Conservation (phyloP, 1,140 invertebrate species). For the Delia radicum region DNA sequence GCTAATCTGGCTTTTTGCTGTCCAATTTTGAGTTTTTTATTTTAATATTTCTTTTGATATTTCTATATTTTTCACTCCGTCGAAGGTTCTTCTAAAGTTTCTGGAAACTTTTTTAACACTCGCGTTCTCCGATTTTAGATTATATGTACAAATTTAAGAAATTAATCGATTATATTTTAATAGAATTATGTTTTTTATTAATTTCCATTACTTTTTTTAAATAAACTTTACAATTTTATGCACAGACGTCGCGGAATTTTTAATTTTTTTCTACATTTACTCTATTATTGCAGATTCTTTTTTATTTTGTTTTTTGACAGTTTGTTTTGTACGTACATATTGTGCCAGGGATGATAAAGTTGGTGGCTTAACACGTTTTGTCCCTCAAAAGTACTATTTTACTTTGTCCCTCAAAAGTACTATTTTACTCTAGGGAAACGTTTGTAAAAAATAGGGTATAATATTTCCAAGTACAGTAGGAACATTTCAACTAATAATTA, state of each 20-base stretch:
- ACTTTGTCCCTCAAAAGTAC: too few species aligned
- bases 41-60: not conserved
- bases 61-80: not conserved
- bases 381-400: too few species aligned
- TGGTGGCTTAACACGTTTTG: too few species aligned
- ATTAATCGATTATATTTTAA: not conserved
- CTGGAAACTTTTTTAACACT: not conserved
- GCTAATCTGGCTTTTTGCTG: not conserved
- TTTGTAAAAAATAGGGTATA: too few species aligned
- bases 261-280: constrained; percentile 27
- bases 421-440: too few species aligned
- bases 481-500: too few species aligned
- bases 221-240: constrained; percentile 36
- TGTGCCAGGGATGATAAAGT: too few species aligned
- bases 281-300: constrained; percentile 8
- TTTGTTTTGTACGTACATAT: constrained; percentile 24
- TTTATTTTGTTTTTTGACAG: constrained; percentile 21
- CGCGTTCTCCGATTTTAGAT: not conserved
- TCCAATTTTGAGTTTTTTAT: not conserved
- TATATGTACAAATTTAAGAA: not conserved
- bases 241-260: constrained; percentile 41
- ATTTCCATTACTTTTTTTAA: not conserved
- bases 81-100: not conserved
- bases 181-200: not conserved
- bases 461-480: too few species aligned